A percentile compares a stretch with the other conserved stretches of the same genome.
Conservation (phyloP, 2,888 invertebrate species). For the Balanococcus diminutus region DNA sequence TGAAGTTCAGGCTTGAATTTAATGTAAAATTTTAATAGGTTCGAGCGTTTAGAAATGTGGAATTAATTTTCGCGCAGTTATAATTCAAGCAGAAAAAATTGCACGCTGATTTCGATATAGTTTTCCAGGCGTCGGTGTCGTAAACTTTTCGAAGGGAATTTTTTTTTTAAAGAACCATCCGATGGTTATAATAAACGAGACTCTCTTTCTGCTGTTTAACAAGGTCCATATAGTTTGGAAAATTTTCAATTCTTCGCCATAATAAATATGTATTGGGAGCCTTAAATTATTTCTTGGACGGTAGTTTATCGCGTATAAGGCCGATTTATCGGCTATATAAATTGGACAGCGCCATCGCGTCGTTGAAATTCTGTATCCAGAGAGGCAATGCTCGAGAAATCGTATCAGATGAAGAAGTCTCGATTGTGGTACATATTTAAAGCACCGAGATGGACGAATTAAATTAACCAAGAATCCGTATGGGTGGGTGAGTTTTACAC, state of each 20-base stretch:
- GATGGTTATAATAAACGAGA: not conserved
- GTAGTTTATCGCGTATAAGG: not conserved
- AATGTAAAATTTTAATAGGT: constrained; percentile 19
- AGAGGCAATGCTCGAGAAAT: too few relatives aligned
- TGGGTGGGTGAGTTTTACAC: too few relatives aligned
- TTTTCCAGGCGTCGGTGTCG: not conserved
- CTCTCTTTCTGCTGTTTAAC: not conserved
- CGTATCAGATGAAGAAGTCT: too few relatives aligned
- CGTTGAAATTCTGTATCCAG: not conserved
- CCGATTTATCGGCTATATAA: not conserved
- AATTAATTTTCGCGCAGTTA: not conserved
- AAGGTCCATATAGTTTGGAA: not conserved
- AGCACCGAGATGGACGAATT: too few relatives aligned
- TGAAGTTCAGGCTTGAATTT: not conserved
- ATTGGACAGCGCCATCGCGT: not conserved
- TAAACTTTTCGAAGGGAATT: not conserved
- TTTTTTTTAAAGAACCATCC: not conserved
- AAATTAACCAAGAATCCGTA: too few relatives aligned
- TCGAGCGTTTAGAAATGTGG: not conserved
- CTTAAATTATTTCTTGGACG: not conserved
- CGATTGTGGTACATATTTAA: too few relatives aligned
- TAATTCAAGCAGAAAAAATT: not conserved
- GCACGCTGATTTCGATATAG: not conserved
- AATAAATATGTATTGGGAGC: constrained; percentile 9
- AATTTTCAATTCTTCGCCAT: constrained; percentile 12